phyloP scores from a whole-genome alignment of 2,888 invertebrate species.

The Dascillus cervinus region DNA sequence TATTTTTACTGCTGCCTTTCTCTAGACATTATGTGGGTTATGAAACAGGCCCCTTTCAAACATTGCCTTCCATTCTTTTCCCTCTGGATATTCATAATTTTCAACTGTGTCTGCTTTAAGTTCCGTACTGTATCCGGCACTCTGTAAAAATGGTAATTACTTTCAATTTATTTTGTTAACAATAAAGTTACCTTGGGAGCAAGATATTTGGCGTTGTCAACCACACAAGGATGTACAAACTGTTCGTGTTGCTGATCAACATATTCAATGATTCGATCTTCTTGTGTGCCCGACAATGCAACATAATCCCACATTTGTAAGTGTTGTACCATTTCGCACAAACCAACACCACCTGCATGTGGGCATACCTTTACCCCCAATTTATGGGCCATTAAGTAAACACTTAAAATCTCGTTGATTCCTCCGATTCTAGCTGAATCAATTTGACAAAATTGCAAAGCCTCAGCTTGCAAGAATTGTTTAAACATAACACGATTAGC shows the following conservation, averaged over 20 bases:
- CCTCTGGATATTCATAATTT: conserved; percentile 68
- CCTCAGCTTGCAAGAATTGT: conserved; percentile 74
- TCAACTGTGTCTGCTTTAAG: conserved; percentile 60
- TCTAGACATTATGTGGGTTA: conserved; percentile 36
- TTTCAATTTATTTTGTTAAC: conserved; percentile 5
- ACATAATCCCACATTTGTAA: conserved; percentile 84
- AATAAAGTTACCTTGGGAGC: conserved; percentile 68
- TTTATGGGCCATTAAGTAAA: conserved; percentile 85
- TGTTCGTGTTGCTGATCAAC: conserved; percentile 89
- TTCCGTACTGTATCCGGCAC: conserved; percentile 76
- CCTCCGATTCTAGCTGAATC: conserved; percentile 85
- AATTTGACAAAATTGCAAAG: conserved; percentile 82
- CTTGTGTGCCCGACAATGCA: conserved; percentile 60
- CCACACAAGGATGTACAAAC: conserved; percentile 64
- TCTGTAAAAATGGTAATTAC: conserved; percentile 46
- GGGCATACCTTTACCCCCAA: conserved; percentile 84
- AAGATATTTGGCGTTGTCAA: conserved; percentile 64
- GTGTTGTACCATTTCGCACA: conserved; percentile 92
- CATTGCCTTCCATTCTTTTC: conserved; percentile 68
- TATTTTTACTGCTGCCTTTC: neutral
- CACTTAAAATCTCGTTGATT: conserved; percentile 78
- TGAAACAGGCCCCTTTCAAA: conserved; percentile 53
- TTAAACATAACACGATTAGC: conserved; percentile 89
- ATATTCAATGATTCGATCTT: conserved; percentile 73
- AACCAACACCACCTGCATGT: conserved; percentile 89